Percentiles rank a stretch among this genome's conserved stretches.
phyloP scores from a whole-genome alignment of 2,113 vertebrate species.

The Prionailurus bengalensis region DNA sequence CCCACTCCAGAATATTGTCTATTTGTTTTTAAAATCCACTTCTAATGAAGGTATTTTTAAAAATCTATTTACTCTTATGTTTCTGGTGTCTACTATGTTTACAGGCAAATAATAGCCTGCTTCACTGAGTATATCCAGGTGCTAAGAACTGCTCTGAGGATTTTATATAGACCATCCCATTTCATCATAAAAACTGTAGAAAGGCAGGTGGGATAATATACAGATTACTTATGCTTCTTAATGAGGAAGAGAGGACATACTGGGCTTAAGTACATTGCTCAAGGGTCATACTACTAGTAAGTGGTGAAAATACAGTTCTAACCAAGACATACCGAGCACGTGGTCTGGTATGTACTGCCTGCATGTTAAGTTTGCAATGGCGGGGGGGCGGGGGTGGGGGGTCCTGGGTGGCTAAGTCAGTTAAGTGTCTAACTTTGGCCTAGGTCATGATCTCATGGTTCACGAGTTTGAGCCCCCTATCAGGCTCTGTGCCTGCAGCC shows the following conservation, averaged over 20 bases:
- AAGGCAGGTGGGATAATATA: background rate
- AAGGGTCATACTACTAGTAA: background rate
- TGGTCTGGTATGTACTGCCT: background rate
- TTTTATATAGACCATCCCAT: background rate
- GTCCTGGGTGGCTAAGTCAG: no score
- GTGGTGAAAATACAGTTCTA: background rate
- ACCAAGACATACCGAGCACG: background rate
- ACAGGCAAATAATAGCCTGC: background rate
- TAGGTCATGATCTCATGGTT: no score
- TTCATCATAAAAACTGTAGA: background rate
- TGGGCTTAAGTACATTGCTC: background rate
- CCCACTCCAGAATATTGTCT: background rate
- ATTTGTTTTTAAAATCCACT: background rate
- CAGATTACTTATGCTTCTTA: background rate
- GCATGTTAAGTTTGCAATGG: background rate
- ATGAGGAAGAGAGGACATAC: background rate
- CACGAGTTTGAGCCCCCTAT: no score
- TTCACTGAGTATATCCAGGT: background rate
- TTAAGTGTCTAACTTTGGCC: no score
- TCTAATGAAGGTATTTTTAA: background rate
- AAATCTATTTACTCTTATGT: background rate
- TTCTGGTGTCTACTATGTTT: background rate
- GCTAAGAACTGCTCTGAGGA: background rate
- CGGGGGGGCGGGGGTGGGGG: rapidly evolving
- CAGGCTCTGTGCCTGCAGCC: no score